These are phyloP conservation scores for Eristalis pertinax DNA, from an alignment of 2,888 invertebrate species.

Conservation along the genomic window DNA sequence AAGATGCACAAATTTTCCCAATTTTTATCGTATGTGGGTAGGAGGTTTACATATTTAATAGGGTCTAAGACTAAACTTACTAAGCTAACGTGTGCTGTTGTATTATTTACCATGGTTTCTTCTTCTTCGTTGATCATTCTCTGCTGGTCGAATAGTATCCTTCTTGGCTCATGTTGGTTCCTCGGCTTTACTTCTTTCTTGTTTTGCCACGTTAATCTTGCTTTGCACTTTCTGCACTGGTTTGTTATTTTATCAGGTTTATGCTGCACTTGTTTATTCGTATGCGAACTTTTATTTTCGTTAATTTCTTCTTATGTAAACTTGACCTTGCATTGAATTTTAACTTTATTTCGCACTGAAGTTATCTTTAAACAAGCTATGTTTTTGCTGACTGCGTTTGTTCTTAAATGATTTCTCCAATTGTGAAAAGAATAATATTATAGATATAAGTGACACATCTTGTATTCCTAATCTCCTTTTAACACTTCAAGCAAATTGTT, in stretches of 20 bases:
- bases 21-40: too few species aligned
- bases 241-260: not conserved
- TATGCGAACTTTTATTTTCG: not conserved
- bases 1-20: constrained; percentile 2
- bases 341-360: not conserved
- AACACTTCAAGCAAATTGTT: too few species aligned
- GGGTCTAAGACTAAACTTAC: constrained; percentile 13
- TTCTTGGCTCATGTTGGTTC: too few species aligned
- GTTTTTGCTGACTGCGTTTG: not conserved
- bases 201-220: not conserved
- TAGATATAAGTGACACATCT: too few species aligned
- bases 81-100: not conserved
- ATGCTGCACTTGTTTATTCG: not conserved
- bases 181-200: not conserved
- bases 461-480: too few species aligned
- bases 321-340: not conserved
- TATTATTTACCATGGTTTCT: not conserved
- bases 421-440: too few species aligned
- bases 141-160: too few species aligned
- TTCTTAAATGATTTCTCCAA: too few species aligned
- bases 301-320: not conserved
- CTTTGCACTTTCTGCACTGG: not conserved
- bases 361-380: not conserved
- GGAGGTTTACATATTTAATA: constrained; percentile 18
- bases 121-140: too few species aligned